Conservation (phyloP, 2,113 vertebrate species). For the Hipposideros armiger region DNA sequence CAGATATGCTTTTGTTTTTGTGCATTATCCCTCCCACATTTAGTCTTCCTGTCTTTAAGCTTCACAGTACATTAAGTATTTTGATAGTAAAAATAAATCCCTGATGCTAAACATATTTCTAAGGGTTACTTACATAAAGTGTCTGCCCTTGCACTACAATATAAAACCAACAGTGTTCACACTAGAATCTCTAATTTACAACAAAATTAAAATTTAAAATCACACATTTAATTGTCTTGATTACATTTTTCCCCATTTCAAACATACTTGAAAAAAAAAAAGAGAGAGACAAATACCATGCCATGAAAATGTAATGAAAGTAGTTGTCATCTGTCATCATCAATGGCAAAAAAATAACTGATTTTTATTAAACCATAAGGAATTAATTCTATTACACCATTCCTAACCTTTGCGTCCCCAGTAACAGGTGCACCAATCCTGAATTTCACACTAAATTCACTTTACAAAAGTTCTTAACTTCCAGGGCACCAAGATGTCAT, state of each 20-base stretch:
- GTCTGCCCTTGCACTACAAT: constrained; percentile 65
- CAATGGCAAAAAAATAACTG: background rate
- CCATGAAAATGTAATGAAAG: constrained; percentile 45
- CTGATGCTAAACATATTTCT: constrained; percentile 81
- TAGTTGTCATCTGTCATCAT: background rate
- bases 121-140: constrained; percentile 77
- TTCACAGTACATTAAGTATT: constrained; percentile 77
- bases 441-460: background rate
- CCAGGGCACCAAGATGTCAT: constrained; percentile 69
- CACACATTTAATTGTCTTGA: constrained; percentile 51
- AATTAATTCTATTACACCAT: background rate
- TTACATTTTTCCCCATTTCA: constrained; percentile 51
- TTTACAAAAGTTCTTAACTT: constrained; percentile 65
- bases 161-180: constrained; percentile 72
- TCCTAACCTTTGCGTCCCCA: background rate
- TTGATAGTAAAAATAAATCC: constrained; percentile 80
- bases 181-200: constrained; percentile 58
- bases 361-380: background rate
- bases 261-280: constrained; percentile 55
- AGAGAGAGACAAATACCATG: background rate
- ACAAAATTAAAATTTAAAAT: constrained; percentile 65
- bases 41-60: constrained; percentile 54
- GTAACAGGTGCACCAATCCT: background rate
- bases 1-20: constrained; percentile 32
- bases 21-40: background rate